phyloP scores from a whole-genome alignment of 2,888 invertebrate species.

The Eumacrocentrus americanus region DNA sequence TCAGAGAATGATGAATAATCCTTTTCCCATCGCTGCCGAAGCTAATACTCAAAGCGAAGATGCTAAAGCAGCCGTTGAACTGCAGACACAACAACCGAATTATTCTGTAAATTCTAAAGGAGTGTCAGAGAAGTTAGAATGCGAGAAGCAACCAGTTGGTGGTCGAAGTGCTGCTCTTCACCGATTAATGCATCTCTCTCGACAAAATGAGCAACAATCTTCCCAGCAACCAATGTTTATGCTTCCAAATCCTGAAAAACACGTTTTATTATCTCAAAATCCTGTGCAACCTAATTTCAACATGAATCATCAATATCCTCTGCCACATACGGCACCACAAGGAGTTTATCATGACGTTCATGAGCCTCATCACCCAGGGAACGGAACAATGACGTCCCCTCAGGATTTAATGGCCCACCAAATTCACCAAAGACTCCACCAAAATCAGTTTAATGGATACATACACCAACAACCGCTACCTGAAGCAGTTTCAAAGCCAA shows the following conservation, averaged over 20 bases:
- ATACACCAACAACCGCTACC: background rate
- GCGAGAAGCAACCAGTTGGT: slow-evolving; percentile 39
- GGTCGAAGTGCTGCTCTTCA: slow-evolving; percentile 33
- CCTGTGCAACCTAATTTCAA: background rate
- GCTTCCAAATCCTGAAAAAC: background rate
- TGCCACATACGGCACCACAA: slow-evolving; percentile 9
- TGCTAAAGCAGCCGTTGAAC: background rate
- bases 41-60: background rate
- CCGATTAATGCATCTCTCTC: slow-evolving; percentile 2
- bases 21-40: background rate
- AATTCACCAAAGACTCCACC: slow-evolving; percentile 20
- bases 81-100: background rate
- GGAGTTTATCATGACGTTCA: slow-evolving; percentile 16
- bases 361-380: background rate
- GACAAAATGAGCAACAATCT: slow-evolving; percentile 11
- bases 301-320: slow-evolving; percentile 1
- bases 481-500: background rate
- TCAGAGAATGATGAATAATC: background rate
- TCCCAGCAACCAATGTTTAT: background rate
- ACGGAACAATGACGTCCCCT: slow-evolving; percentile 36
- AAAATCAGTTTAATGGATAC: background rate
- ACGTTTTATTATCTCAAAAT: background rate
- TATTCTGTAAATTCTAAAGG: background rate
- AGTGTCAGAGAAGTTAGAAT: background rate
- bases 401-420: slow-evolving; percentile 38